phyloP scores from a whole-genome alignment of 2,888 invertebrate genomes.

The Diogma glabrata region DNA sequence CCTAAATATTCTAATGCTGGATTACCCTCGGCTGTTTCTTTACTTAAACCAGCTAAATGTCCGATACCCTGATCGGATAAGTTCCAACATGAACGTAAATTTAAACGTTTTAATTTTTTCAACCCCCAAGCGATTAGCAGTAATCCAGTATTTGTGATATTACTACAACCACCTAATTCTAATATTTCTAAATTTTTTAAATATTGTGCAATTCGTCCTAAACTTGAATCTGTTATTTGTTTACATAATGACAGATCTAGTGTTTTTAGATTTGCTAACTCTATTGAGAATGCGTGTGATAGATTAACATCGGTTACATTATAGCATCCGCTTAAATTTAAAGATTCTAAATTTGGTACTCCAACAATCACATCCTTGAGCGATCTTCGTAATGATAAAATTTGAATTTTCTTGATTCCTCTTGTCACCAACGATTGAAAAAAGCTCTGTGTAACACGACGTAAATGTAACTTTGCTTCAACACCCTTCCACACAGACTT shows the following conservation, averaged over 20 bases:
- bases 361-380: constrained; percentile 76
- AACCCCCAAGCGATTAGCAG: constrained; percentile 79
- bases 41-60: constrained; percentile 66
- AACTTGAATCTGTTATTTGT: constrained; percentile 84
- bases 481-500: constrained; percentile 91
- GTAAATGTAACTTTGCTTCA: constrained; percentile 79
- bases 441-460: constrained; percentile 69
- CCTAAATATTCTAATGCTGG: constrained; percentile 72
- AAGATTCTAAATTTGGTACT: constrained; percentile 72
- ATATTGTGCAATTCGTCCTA: constrained; percentile 73
- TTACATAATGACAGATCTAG: constrained; percentile 87
- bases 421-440: constrained; percentile 77
- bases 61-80: constrained; percentile 85
- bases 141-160: constrained; percentile 80
- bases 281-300: constrained; percentile 67
- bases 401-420: constrained; percentile 81
- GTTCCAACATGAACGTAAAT: constrained; percentile 86
- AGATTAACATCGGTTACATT: constrained; percentile 81
- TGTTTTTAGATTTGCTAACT: constrained; percentile 62
- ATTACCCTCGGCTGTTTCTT: constrained; percentile 51
- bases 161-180: constrained; percentile 84
- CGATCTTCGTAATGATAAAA: constrained; percentile 71
- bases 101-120: constrained; percentile 69
- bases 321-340: constrained; percentile 87
- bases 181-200: constrained; percentile 75